Evolutionary conservation across 2,888 invertebrate species (phyloP), one percentile per base, ranked within the genome.

Genomic region (Apamea anceps): DNA sequence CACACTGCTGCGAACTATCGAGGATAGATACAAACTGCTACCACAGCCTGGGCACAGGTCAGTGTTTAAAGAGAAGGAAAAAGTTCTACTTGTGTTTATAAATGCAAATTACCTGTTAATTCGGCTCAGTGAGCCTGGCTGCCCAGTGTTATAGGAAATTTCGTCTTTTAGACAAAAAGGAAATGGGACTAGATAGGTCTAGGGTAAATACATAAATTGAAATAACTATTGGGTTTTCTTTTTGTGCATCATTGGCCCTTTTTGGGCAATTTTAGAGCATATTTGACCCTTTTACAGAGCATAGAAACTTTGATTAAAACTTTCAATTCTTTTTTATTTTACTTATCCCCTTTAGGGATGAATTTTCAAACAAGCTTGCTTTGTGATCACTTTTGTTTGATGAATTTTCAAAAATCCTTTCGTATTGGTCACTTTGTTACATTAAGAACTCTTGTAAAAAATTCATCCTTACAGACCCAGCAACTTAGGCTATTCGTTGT

Each of bases 1-100:
- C 82, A 98, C 98, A 0, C 96, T 99, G 37, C 95, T 99, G 70
- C 98, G 98, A 89, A 99, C 99, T 0, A 99, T 99, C 75, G 99
- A 99, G 85, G 99, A 99, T 91, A 97, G 99, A 84, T 99, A 99
- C 92, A 98, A 98, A 88, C 97, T 98, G 74, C 94, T 99, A 66
- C 98, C 99, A 1, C 98, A 98, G 91, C 98, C 99, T 0, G 98
- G 99, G 1, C 99, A 99, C 92, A 97, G 98, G 97, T 98, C 86
- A 88, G 90, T 89, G 12, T n/a, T 71, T n/a, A 7, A 37, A 57
- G 25, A 10, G 25, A 10, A 60, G 3, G 1, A 10, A 70, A 48
- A 32, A 25, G 32, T 71, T 54, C 3, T 62, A 2, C 15, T 42
- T 25, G 7, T 15, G 37, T 37, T 21, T 65, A 12, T 65, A 12